Percentiles rank a stretch among this genome's conserved stretches.
Conservation (phyloP, 2,797 vertebrate species). For the Oreonectes daqikongensis region DNA sequence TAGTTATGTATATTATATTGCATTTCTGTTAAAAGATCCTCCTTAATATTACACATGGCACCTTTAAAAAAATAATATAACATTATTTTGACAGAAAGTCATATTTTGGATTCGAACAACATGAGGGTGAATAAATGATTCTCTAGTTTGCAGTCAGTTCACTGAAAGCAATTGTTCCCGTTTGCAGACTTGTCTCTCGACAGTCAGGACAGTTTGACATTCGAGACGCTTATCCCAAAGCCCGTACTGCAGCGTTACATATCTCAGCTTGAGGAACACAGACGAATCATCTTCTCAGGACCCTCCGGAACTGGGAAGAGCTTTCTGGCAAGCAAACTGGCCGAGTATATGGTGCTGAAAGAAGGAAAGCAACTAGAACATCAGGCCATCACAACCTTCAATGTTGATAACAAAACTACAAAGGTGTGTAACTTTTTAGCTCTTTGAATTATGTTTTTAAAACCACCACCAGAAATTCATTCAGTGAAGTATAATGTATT, state of each 20-base stretch:
- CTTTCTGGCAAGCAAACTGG: slow-evolving; percentile 82
- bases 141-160: not conserved
- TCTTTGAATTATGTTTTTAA: not conserved
- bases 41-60: too few relatives aligned
- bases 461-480: not conserved
- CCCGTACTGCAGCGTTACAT: slow-evolving; percentile 84
- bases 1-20: too few relatives aligned
- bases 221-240: slow-evolving; percentile 82
- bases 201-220: slow-evolving; percentile 74
- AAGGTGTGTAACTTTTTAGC: slow-evolving; percentile 72
- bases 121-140: not conserved
- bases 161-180: not conserved
- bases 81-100: too few relatives aligned
- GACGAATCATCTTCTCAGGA: slow-evolving; percentile 83
- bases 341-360: slow-evolving; percentile 79
- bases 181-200: slow-evolving; percentile 73
- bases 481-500: not conserved
- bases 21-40: too few relatives aligned
- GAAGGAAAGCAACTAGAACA: slow-evolving; percentile 79
- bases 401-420: slow-evolving; percentile 84
- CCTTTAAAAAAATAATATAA: too few relatives aligned
- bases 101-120: not conserved
- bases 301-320: slow-evolving; percentile 86
- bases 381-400: slow-evolving; percentile 82
- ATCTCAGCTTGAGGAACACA: slow-evolving; percentile 82